Base-by-base conservation (phyloP, 2,888 invertebrate species). In the Drosophila borealis region DNA sequence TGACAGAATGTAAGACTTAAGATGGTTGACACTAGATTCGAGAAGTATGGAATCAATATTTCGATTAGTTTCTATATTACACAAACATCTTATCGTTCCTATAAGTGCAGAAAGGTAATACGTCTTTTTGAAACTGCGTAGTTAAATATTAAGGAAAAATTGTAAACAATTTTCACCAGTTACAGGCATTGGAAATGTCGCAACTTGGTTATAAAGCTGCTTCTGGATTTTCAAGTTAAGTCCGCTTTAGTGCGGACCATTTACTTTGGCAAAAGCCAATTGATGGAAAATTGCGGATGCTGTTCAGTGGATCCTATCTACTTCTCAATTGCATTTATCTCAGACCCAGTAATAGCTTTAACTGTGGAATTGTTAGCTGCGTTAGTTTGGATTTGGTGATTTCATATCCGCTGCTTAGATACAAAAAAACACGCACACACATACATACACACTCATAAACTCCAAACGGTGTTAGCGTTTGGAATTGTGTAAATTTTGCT, bases 281-380 rank as follows among this genome's bases (percentile, higher is more conserved):
- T 72, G 63, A 72, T 63, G 60, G 68, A 63, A 63, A 73, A 72
- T 60, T 68, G 73, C 73, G 73, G 73, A 73, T 73, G 73, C 72
- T 55, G 44, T 46, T 25, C 37, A 50, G n/a, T 56, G 33, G 34
- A 25, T 61, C 1, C 36, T 10, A 34, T 9, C 36, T 48, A 17
- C 36, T 21, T 25, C 25, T 13, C 49, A 36, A 33, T 45, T n/a
- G 49, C 46, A 46, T 46, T 44, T 59, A 25, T 14, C 59, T 48
- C n/a, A 29, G 13, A 14, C 17, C 14, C 25, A 29, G 21, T 37
- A 9, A 2, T 29, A 53, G 50, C 36, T 37, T 37, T 33, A 33
- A 33, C 29, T 55, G 33, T 25, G 39, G 37, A 55, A 39, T 21
- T 29, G 21, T 29, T 17, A 13, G 5, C 25, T 25, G 2, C 29